Percentiles rank a stretch among this genome's conserved stretches.
These are phyloP conservation scores for Apodemia hepburni DNA, from an alignment of 2,888 invertebrate genomes.

Conservation along the genomic window DNA sequence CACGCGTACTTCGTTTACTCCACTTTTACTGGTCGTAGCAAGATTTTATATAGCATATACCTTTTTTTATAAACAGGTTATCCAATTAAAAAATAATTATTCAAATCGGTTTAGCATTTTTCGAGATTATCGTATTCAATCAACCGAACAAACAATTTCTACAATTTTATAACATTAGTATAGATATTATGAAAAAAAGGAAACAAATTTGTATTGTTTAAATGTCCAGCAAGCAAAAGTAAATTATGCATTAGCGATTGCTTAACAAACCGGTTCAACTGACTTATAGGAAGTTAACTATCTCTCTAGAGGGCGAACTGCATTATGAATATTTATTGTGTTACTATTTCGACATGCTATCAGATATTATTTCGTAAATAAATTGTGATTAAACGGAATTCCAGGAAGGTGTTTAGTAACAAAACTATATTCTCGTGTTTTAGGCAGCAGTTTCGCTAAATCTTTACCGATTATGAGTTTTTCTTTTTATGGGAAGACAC, in stretches of 20 bases:
- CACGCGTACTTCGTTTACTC: too few species aligned
- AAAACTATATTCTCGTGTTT: not conserved
- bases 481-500: too few species aligned
- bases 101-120: too few species aligned
- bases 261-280: not conserved
- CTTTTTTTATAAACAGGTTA: too few species aligned
- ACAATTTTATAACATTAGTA: too few species aligned
- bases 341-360: not conserved
- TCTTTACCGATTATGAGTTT: not conserved
- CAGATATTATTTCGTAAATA: not conserved
- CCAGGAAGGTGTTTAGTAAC: not conserved
- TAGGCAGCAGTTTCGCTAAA: not conserved
- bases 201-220: too few species aligned
- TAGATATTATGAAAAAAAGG: too few species aligned
- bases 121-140: too few species aligned
- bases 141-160: too few species aligned
- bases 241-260: not conserved
- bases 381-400: not conserved
- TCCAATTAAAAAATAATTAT: too few species aligned
- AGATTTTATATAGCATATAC: too few species aligned
- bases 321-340: slow-evolving; percentile 2
- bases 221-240: not conserved
- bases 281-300: slow-evolving; percentile 1
- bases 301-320: slow-evolving; percentile 3
- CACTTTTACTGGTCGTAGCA: too few species aligned